Percentiles rank a stretch among this genome's conserved stretches.
phyloP scores from a whole-genome alignment of 2,888 invertebrate genomes.

The Dexiosoma caninum region DNA sequence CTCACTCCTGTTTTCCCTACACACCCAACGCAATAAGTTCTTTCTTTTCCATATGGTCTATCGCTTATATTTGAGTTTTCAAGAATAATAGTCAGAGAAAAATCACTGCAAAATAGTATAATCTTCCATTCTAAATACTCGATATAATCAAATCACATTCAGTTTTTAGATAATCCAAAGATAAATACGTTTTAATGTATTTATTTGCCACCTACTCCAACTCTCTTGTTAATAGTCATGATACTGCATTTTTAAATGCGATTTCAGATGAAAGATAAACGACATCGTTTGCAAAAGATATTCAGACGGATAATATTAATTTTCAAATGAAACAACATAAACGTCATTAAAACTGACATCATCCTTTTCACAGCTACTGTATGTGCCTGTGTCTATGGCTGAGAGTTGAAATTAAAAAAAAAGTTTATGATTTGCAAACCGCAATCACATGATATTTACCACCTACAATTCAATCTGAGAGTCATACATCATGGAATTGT shows the following conservation, averaged over 20 bases:
- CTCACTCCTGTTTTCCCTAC: too few relatives aligned
- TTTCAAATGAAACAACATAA: constrained; percentile 14
- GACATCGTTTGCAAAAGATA: constrained; percentile 28
- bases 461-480: constrained; percentile 59
- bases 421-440: constrained; percentile 64
- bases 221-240: constrained; percentile 15
- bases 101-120: too few relatives aligned
- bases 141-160: neutral
- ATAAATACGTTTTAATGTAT: too few relatives aligned
- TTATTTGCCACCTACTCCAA: constrained; percentile 46
- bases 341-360: constrained; percentile 58
- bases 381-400: neutral
- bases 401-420: neutral
- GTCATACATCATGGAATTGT: constrained; percentile 65
- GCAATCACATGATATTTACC: constrained; percentile 30
- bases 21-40: too few relatives aligned
- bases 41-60: too few relatives aligned
- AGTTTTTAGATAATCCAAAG: constrained; percentile 28
- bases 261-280: constrained; percentile 43
- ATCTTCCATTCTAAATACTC: neutral
- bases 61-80: too few relatives aligned
- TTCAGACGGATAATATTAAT: constrained; percentile 29
- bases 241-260: constrained; percentile 28
- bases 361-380: constrained; percentile 62
- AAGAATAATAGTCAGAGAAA: too few relatives aligned